Evolutionary conservation across 2,113 vertebrate genomes (phyloP), one percentile per base, ranked within the genome.

Genomic region (Macrotis lagotis): DNA sequence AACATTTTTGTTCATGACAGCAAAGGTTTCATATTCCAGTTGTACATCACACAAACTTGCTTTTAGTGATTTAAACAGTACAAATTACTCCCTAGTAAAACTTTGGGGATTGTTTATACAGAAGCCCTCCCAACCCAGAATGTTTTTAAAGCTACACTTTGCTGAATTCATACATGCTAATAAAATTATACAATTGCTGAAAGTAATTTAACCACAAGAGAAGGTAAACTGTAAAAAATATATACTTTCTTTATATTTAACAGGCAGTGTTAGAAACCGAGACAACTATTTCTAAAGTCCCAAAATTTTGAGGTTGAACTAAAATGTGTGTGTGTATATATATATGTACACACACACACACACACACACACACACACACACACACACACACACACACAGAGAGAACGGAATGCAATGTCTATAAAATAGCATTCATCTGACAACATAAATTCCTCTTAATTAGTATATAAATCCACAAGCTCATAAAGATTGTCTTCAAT

Each of bases 231-330:
- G 66, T 31, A 83, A 44, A 83, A 83, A 83, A 83, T 83, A 83
- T 26, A 53, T 22, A 83, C 66, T 44, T 83, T 83, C 66, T 44
- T 44, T 83, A 83, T 24, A 83, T 83, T 83, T 83, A 83, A 44
- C 44, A 44, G n/a, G n/a, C 4, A 83, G 44, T 44, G 19, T 44
- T 44, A 44, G 66, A 83, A 83, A 83, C n/a, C 66, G 2, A 94
- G 37, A 3, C 47, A 37, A 95, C 93, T 90, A 92, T 89, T 94
- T 51, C 90, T 88, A 25, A 91, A 93, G 48, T 91, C 93, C 12
- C 28, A 89, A 10, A 37, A 92, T 55, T 50, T 52, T 55, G 91
- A 83, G 88, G 50, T n/a, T 90, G 22, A 90, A 90, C 3, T 74
- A 90, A 1, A 95, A 89, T 93, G 91, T 93, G n/a, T n/a, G n/a